Percentiles rank a stretch among this genome's conserved stretches.
These are phyloP conservation scores for Thalassoma bifasciatum DNA, from an alignment of 2,113 vertebrate species.

Conservation along the genomic window DNA sequence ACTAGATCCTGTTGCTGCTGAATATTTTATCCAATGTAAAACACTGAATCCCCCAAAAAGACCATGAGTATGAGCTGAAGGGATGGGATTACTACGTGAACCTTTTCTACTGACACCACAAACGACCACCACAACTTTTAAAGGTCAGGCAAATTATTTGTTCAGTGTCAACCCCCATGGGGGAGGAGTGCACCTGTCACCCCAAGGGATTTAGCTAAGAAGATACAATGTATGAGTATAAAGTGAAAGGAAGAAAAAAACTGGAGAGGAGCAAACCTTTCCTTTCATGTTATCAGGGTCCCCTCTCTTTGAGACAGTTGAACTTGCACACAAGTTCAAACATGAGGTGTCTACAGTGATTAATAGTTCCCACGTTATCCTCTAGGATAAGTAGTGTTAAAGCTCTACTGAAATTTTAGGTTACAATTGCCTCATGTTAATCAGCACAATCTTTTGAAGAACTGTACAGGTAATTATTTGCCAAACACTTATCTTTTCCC, in stretches of 20 bases:
- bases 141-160: no score
- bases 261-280: not conserved
- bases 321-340: not conserved
- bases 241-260: not conserved
- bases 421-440: not conserved
- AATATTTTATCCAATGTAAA: no score
- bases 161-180: not conserved
- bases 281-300: not conserved
- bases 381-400: not conserved
- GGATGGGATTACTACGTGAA: no score
- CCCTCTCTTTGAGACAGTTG: not conserved
- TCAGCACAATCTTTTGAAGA: not conserved
- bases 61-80: no score
- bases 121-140: no score
- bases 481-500: not conserved
- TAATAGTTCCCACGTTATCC: not conserved
- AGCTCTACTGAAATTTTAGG: not conserved
- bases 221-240: not conserved
- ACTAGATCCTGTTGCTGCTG: no score
- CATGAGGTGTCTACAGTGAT: no score
- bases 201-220: not conserved
- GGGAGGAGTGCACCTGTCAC: not conserved
- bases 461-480: not conserved
- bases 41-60: no score
- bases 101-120: not conserved